Conservation (phyloP, 2,888 invertebrate species). For the Heliconius charithonia region DNA sequence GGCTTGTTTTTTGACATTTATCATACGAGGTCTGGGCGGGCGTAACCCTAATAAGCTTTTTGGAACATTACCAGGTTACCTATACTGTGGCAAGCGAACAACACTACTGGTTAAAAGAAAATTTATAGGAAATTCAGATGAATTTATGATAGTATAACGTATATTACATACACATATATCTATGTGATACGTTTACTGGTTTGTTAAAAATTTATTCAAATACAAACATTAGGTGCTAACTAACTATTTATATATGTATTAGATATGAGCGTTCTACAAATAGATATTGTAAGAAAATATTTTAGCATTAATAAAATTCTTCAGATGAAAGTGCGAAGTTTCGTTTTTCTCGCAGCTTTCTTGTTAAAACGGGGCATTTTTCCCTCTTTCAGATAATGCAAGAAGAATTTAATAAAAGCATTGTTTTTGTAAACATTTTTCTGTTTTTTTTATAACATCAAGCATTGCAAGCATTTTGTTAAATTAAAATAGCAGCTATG, state of each 20-base stretch:
- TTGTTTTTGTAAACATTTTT: conserved; percentile 61
- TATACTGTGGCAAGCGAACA: conserved; percentile 44
- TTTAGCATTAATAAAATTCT: conserved; percentile 77
- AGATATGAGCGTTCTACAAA: conserved; percentile 49
- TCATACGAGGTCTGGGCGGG: conserved; percentile 64
- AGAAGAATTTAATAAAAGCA: conserved; percentile 80
- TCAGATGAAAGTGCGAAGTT: conserved; percentile 70
- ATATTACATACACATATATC: neutral
- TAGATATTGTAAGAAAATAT: conserved; percentile 65
- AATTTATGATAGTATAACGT: conserved; percentile 16
- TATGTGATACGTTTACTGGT: neutral
- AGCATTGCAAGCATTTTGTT: conserved; percentile 29
- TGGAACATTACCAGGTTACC: conserved; percentile 77
- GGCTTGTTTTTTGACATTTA: conserved; percentile 76
- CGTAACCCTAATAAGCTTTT: conserved; percentile 72
- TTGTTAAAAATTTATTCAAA: neutral
- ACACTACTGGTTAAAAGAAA: conserved; percentile 42
- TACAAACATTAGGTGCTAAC: neutral
- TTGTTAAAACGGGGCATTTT: conserved; percentile 67
- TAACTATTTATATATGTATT: neutral
- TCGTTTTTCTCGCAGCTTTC: conserved; percentile 65
- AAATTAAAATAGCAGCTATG: conserved; percentile 38
- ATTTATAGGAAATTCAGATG: conserved; percentile 33
- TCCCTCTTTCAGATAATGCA: conserved; percentile 71
- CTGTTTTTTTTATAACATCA: conserved; percentile 46